phyloP scores from a whole-genome alignment of 2,797 vertebrate genomes.

The Austrolebias charrua region DNA sequence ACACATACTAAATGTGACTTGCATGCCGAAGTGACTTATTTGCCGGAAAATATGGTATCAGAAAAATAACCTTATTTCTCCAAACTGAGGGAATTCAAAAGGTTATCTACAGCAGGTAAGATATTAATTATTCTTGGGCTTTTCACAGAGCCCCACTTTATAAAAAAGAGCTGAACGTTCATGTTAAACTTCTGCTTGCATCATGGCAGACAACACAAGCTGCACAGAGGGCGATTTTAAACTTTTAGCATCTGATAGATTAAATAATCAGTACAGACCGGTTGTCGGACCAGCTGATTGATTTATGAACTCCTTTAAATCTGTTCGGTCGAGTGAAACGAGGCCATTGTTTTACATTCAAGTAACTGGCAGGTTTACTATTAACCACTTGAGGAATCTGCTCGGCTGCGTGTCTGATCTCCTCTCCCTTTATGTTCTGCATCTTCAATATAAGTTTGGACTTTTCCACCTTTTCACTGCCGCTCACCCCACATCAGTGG shows the following conservation, averaged over 20 bases:
- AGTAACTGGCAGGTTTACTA: constrained; percentile 11
- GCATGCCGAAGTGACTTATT: no score
- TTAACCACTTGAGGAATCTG: constrained; percentile 4
- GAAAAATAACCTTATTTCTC: no score
- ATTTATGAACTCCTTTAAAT: not conserved
- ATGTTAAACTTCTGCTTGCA: no score
- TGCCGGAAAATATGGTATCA: no score
- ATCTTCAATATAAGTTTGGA: not conserved
- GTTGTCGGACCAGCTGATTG: not conserved
- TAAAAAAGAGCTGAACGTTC: no score
- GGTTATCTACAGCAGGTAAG: no score
- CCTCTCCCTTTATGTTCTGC: not conserved
- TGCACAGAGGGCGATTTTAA: not conserved
- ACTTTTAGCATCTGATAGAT: not conserved
- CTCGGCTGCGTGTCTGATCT: constrained; percentile 4
- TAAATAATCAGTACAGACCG: no score
- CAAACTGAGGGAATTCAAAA: no score
- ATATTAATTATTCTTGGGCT: no score
- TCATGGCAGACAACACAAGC: no score
- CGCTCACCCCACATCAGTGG: no score
- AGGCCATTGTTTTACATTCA: constrained; percentile 22
- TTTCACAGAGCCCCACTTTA: not conserved
- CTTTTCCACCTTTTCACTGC: not conserved
- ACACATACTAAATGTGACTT: no score
- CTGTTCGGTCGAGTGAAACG: not conserved